Evolutionary conservation across 2,797 vertebrate genomes (phyloP).

Genomic region (Coregonus sp.): DNA sequence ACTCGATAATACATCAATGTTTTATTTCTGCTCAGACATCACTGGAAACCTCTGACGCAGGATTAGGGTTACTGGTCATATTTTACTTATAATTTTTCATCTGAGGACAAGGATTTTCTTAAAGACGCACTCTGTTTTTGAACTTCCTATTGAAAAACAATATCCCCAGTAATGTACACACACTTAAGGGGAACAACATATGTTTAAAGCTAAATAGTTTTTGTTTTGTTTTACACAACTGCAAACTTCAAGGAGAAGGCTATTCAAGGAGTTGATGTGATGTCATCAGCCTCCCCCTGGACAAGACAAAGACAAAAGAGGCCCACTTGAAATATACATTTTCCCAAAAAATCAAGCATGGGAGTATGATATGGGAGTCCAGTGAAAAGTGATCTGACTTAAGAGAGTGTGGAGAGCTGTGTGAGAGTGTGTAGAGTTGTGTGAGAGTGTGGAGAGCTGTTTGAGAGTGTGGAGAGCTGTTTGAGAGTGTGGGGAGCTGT

Average conservation of each 20-base stretch:
- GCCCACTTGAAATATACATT: background rate
- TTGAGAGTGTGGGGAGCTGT: background rate
- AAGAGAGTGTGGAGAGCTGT: background rate
- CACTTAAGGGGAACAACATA: too few relatives aligned
- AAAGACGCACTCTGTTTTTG: too few relatives aligned
- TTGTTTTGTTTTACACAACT: too few relatives aligned
- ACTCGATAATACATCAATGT: background rate
- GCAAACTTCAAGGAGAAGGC: too few relatives aligned
- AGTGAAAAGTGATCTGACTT: background rate
- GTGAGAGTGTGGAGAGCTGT: background rate
- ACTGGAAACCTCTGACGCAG: background rate
- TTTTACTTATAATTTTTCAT: background rate
- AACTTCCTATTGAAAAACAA: too few relatives aligned
- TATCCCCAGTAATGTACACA: too few relatives aligned
- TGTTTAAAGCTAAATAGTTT: too few relatives aligned
- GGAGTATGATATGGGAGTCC: background rate
- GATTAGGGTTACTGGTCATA: background rate
- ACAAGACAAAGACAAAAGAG: background rate
- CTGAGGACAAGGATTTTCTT: too few relatives aligned
- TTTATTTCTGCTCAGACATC: background rate
- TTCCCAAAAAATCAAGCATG: background rate
- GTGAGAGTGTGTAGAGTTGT: background rate
- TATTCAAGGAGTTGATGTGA: too few relatives aligned
- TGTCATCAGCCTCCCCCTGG: too few relatives aligned
- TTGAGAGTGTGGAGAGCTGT: background rate